Base-by-base conservation (phyloP, 2,888 invertebrate species). In the Nycteola revayana region DNA sequence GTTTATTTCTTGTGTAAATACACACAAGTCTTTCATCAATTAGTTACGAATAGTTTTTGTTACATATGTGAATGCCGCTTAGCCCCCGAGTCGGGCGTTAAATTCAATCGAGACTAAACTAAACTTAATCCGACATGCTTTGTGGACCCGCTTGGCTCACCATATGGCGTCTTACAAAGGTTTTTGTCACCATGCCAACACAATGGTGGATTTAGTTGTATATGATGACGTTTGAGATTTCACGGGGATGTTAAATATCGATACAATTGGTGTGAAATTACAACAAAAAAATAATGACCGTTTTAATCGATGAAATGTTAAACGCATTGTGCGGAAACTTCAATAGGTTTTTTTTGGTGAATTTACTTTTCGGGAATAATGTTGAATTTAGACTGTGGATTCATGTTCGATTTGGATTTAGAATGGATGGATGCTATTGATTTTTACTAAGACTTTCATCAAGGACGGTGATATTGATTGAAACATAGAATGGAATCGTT, bases 131-230 rank as follows among this genome's bases (percentile, higher is more conserved):
- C 73, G 61, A 55, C 59, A 53, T 48, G 73, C 74, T 75, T 78
- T 73, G 66, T 68, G 46, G 49, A 49, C 43, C 53, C 47, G 50
- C 21, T 21, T 7, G 9, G n/a, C 28, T 10, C 51, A 70, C 82
- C 85, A 86, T 84, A 85, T 87, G 86, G 71, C 80, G 74, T 79
- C 83, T 83, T 78, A 76, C 74, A 78, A 77, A 70, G 56, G 55
- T 64, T 54, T 66, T 66, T 72, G 74, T 71, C 67, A 59, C 54
- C 55, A 52, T 45, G 28, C 49, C 28, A 22, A 38, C 51, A 83
- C 81, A 86, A 85, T 81, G 45, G 51, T n/a, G 53, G 71, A 73
- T 69, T 78, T 66, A 69, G 65, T 65, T 54, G 53, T 64, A 61
- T 75, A 70, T 68, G 79, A 77, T 78, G 76, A 78, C 75, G 69